Base-by-base conservation (phyloP, 2,113 vertebrate genomes). In the Scolopax mira region DNA sequence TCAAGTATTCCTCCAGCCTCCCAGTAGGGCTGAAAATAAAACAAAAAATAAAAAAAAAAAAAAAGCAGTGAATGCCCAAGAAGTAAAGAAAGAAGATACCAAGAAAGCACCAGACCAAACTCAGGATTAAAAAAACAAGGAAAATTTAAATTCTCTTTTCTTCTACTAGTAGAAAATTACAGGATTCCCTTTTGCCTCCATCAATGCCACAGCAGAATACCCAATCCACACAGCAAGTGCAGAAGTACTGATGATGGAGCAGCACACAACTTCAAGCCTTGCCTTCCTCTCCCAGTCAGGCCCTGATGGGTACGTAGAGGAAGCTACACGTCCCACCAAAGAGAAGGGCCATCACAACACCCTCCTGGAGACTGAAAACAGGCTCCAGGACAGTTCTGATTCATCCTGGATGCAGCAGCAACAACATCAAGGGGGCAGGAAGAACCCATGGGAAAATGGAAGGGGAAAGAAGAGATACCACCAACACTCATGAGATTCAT, bases 1-100 rank as follows among this genome's bases (percentile, higher is more conserved):
- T 98, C 35, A 99, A 98, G 74, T 99, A 99, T 88, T 99, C 99
- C 27, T 99, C 99, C 94, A 99, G 97, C 46, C 99, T 97, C 13
- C 99, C 99, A 0, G 99, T 98, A 27, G 99, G 99, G 44, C 99
- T 99, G 46, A 73, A 96, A 92, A 46, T n/a, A 84, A 92, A 90
- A 46, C 11, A 25, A 86, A 48, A 88, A 88, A 24, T 64, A 64
- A 73, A 72, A 25, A 86, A 48, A 88, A 88, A 24, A 60, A 64
- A 73, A 72, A 86, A 62, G 25, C 9, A 65, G 19, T 42, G 41
- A 65, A 41, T 12, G 17, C 9, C 13, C 62, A 41, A 74, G 78
- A 92, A 90, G 31, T 10, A 79, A 88, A 78, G 28, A 90, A 87
- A 49, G 27, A 66, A 60, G 31, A 7, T 33, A 75, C 7, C 15